Conservation (phyloP, 1,140 invertebrate species). For the Habropoda laboriosa region DNA sequence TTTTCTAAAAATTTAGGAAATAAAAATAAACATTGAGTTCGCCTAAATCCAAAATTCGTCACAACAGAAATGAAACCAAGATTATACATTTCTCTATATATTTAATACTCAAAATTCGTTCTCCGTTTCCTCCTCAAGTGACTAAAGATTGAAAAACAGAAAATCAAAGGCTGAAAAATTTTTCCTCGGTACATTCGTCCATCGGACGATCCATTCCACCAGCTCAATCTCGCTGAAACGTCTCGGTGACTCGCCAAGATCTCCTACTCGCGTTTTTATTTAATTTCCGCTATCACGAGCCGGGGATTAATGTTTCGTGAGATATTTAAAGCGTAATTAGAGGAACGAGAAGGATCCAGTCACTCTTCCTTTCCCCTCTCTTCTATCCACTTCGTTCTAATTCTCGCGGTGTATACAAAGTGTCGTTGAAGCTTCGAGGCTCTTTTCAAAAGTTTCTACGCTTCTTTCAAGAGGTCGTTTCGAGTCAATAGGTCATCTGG, state of each 20-base stretch:
- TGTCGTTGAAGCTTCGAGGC: slow-evolving; percentile 23
- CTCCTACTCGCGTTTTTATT: background rate
- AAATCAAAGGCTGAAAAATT: too few relatives aligned
- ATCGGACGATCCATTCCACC: background rate
- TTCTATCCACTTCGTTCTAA: slow-evolving; percentile 18
- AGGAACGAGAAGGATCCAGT: background rate
- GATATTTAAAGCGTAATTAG: slow-evolving; percentile 38
- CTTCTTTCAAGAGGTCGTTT: slow-evolving; percentile 46
- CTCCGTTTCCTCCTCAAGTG: too few relatives aligned
- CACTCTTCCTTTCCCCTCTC: too few relatives aligned
- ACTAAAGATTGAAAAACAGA: too few relatives aligned
- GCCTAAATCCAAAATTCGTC: too few relatives aligned
- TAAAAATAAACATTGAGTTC: too few relatives aligned
- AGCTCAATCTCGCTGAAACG: background rate
- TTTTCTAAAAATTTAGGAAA: too few relatives aligned
- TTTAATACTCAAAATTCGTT: too few relatives aligned
- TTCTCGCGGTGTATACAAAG: slow-evolving; percentile 36
- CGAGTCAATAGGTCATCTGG: slow-evolving; percentile 53
- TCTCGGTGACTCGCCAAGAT: background rate
- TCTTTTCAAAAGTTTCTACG: slow-evolving; percentile 43
- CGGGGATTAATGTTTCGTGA: slow-evolving; percentile 11
- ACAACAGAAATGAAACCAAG: too few relatives aligned
- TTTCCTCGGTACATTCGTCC: background rate
- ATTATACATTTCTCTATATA: too few relatives aligned
- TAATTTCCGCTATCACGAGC: background rate